A percentile compares a stretch with the other conserved stretches of the same genome.
These are phyloP conservation scores for Pampus argenteus DNA, from an alignment of 2,797 vertebrate species.

Conservation along the genomic window DNA sequence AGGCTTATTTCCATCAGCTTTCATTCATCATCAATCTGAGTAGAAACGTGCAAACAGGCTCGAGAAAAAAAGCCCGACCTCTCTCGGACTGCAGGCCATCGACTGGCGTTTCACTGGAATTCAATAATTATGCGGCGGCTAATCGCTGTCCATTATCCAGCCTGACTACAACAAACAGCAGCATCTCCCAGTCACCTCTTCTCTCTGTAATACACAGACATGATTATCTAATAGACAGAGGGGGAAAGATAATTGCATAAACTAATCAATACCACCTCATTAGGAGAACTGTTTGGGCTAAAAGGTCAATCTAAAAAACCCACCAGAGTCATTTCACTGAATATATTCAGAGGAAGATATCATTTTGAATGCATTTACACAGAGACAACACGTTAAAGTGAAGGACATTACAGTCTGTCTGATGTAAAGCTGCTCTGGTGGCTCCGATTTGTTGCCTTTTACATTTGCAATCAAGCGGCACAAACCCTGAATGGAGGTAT, in stretches of 20 bases:
- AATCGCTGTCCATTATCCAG: conserved; percentile 63
- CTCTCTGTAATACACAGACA: conserved; percentile 26
- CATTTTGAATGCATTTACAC: conserved; percentile 18
- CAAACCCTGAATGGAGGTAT: conserved; percentile 5
- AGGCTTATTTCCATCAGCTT: conserved; percentile 16
- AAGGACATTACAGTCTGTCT: conserved; percentile 13
- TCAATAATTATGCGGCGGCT: conserved; percentile 61
- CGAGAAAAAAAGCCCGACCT: conserved; percentile 31
- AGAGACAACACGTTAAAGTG: background rate
- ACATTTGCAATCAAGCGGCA: conserved; percentile 19
- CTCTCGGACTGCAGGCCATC: conserved; percentile 15
- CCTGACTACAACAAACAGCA: conserved; percentile 36
- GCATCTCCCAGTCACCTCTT: conserved; percentile 28
- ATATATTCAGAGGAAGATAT: conserved; percentile 28
- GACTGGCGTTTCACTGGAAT: conserved; percentile 47
- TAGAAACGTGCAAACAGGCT: conserved; percentile 25
- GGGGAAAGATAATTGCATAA: conserved; percentile 75
- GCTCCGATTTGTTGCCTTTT: conserved; percentile 1
- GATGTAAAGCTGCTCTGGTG: conserved; percentile 7
- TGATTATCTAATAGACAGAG: conserved; percentile 67
- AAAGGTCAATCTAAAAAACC: conserved; percentile 63
- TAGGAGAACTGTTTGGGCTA: conserved; percentile 58
- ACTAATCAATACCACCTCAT: conserved; percentile 73
- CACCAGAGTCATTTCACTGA: conserved; percentile 31
- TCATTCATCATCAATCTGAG: conserved; percentile 29